Evolutionary conservation across 2,113 vertebrate species (phyloP), one percentile per base, ranked within the genome.

Genomic region (Dipodomys spectabilis): DNA sequence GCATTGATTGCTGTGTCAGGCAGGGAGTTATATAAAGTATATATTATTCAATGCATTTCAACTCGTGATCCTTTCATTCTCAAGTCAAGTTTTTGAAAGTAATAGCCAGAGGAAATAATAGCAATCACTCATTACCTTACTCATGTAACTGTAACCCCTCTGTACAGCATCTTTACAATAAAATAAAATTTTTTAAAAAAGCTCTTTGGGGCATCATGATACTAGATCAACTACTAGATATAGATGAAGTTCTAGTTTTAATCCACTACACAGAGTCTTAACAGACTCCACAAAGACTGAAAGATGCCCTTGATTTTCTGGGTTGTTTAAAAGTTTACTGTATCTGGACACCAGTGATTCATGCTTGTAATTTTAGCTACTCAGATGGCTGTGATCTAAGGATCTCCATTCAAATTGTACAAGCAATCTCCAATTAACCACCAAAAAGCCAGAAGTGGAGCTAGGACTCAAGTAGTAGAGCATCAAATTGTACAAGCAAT

Each of bases 281-380:
- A 25, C 30, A 65, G 18, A 78, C 23, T 91, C 39, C 27, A 88
- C 32, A 23, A 80, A 95, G 10, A 90, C 27, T 94, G 35, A 90
- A 44, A 45, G 67, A 92, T 25, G 82, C 6, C 15, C 53, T 27
- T 73, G 30, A 88, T 90, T 85, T 77, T 82, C 62, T 75, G 49
- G 78, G 30, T 60, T 62, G 2, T 64, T 93, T 81, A 68, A 90
- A 83, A 67, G 3, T 49, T 49, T 12, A 49, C 49, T 11, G 86
- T 94, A 86, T 75, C 64, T 86, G 9, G 19, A 27, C 35, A 44
- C 49, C 49, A 12, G 49, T 49, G 8, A 12, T 10, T 49, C 12
- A 49, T 2, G 12, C 49, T 12, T 49, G 49, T 49, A 49, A 49
- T 49, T 49, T 49, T 49, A 49, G 49, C 49, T 49, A 49, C 49